A percentile compares a stretch with the other conserved stretches of the same genome.
These are phyloP conservation scores for Aplidium turbinatum DNA, from an alignment of 23 tunicate genomes.

Conservation along the genomic window DNA sequence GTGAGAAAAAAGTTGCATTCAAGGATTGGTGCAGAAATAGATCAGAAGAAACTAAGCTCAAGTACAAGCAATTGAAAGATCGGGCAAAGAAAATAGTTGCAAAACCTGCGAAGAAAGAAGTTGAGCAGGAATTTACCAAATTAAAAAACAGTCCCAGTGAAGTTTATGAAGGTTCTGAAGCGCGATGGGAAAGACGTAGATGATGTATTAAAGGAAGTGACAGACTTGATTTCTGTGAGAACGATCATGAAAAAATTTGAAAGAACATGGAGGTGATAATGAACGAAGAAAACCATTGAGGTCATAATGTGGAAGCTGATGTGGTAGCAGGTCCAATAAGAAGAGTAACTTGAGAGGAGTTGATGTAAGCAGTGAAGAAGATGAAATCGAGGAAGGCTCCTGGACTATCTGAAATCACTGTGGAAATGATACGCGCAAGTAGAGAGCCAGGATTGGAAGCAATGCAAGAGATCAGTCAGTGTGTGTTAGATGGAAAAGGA, in stretches of 20 bases:
- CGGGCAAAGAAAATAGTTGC: constrained; percentile 8
- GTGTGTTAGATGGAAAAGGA: constrained; percentile 22
- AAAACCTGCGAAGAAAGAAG: background rate
- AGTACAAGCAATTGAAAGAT: background rate
- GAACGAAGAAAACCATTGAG: background rate
- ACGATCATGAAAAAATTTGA: background rate
- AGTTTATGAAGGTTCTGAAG: background rate
- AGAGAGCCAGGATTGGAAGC: background rate
- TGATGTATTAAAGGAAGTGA: background rate
- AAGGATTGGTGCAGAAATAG: background rate
- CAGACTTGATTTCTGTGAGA: background rate
- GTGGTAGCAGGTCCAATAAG: background rate
- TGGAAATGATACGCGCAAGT: background rate
- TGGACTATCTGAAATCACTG: background rate
- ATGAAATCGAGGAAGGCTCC: background rate
- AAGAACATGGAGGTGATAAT: constrained; percentile 6
- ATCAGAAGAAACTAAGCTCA: background rate
- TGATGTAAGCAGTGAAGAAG: background rate
- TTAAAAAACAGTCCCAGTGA: background rate
- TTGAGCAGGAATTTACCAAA: background rate
- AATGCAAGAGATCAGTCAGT: background rate
- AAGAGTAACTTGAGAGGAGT: background rate
- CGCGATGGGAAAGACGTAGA: constrained; percentile 5
- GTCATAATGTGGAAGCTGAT: background rate
- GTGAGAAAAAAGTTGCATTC: constrained; percentile 1